Conservation (phyloP, 2,113 vertebrate species). For the Hucho hucho region DNA sequence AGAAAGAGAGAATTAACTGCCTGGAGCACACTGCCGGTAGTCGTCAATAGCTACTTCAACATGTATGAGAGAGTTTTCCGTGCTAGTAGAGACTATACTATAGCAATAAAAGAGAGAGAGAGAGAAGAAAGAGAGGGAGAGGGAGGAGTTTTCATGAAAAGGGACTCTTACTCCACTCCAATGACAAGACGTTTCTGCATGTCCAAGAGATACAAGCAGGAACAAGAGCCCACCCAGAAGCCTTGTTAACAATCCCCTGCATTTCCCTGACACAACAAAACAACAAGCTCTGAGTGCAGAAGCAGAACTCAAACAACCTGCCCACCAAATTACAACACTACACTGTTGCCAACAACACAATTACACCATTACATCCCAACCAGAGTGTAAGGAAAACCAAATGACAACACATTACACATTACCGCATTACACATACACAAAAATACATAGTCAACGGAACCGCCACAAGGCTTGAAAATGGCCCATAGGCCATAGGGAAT, state of each 20-base stretch:
- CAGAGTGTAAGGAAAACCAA: no score
- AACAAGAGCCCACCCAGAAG: constrained; percentile 64
- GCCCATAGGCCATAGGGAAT: no score
- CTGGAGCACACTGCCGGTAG: background rate
- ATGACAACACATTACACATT: constrained; percentile 18
- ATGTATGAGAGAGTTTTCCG: constrained; percentile 1
- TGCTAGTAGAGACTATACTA: background rate
- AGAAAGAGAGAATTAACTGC: background rate
- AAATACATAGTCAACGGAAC: constrained; percentile 13
- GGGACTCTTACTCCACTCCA: no score
- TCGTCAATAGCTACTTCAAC: background rate
- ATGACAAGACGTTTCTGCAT: background rate
- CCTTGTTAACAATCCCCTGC: constrained; percentile 58
- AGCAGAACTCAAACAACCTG: constrained; percentile 31
- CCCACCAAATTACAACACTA: constrained; percentile 22
- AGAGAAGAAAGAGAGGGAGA: no score
- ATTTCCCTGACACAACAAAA: constrained; percentile 54
- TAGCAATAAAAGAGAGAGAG: no score
- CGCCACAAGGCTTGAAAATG: constrained; percentile 17
- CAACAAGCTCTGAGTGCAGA: constrained; percentile 29
- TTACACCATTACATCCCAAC: constrained; percentile 31
- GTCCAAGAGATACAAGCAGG: constrained; percentile 17
- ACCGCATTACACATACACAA: constrained; percentile 4
- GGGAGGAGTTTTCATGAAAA: constrained; percentile 12
- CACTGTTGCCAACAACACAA: constrained; percentile 15